Evolutionary conservation across 2,113 vertebrate species (phyloP), one percentile per base, ranked within the genome.

Genomic region (Catagonus wagneri): DNA sequence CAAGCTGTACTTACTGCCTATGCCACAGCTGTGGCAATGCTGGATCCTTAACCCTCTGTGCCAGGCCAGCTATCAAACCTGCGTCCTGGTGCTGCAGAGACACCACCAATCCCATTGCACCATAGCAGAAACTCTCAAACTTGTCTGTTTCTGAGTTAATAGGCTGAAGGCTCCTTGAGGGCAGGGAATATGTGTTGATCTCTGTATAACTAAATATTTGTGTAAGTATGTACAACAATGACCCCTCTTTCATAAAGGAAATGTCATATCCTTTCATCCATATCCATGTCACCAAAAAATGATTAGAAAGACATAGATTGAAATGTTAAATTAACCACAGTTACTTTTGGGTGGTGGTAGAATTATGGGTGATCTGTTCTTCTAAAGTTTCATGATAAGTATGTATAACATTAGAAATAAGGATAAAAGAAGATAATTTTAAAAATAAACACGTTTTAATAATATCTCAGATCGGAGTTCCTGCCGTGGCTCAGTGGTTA

Each of bases 281-380:
- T 34, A 74, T 54, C 34, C 34, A 76, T 44, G 23, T 61, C 83
- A 60, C 34, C 69, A 76, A 78, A 93, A 54, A 79, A 56, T 29
- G 25, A 92, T 88, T 88, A n/a, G 63, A 69, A 76, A 81, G 50
- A 68, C 25, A 75, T 27, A 71, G 9, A 92, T 10, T 83, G 81
- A 87, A 96, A 88, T 83, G n/a, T 32, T 96, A 83, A 44, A 27
- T 32, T 96, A 83, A 44, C 14, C 10, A 83, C 66, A 61, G 60
- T 81, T 83, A 88, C 54, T 87, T 76, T 88, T 14, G 54, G 10
- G 32, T 86, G 22, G 39, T 69, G 23, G 34, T 29, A 74, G 69
- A 94, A 69, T 88, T 87, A 81, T 3, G 1, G 8, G n/a, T 27
- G 83, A 44, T 68, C 17, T 56, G 34, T 79, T 79, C 84, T 78